Conservation (phyloP, 1,140 invertebrate genomes). For the Brachionus rotundiformis region DNA sequence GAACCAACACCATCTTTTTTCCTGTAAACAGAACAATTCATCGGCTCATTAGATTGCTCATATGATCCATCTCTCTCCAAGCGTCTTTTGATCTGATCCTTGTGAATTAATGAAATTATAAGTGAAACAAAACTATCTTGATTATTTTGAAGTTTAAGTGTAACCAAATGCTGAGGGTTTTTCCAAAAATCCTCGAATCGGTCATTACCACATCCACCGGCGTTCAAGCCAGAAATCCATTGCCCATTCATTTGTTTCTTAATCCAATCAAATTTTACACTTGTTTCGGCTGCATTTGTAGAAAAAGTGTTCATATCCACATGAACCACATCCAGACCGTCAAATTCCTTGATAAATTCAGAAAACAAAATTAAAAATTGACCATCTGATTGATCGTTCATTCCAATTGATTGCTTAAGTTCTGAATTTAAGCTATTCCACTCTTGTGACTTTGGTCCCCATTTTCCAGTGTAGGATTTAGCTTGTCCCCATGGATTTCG, state of each 20-base stretch:
- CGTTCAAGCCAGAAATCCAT: conserved; percentile 43
- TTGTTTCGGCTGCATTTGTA: background rate
- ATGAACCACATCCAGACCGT: conserved; percentile 39
- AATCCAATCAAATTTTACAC: conserved; percentile 6
- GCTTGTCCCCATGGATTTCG: conserved; percentile 69
- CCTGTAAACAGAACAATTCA: conserved; percentile 30
- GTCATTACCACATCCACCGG: conserved; percentile 52
- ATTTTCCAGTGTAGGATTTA: conserved; percentile 68
- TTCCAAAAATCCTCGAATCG: conserved; percentile 25
- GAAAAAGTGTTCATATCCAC: conserved; percentile 29
- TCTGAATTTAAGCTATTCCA: conserved; percentile 68
- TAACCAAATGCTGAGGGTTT: conserved; percentile 50
- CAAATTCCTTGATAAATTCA: conserved; percentile 56
- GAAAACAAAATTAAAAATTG: conserved; percentile 68
- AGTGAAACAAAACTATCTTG: background rate
- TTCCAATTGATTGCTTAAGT: conserved; percentile 54
- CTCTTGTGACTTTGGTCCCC: conserved; percentile 69
- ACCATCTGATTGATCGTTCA: conserved; percentile 58
- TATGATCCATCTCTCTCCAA: conserved; percentile 48
- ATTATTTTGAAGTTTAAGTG: background rate
- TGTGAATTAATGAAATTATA: conserved; percentile 46
- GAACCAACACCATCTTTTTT: background rate
- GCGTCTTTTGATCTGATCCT: background rate
- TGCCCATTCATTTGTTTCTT: background rate
- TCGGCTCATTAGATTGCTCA: conserved; percentile 46